Conservation (phyloP, 2,113 vertebrate genomes). For the Nannobrachium achirus region DNA sequence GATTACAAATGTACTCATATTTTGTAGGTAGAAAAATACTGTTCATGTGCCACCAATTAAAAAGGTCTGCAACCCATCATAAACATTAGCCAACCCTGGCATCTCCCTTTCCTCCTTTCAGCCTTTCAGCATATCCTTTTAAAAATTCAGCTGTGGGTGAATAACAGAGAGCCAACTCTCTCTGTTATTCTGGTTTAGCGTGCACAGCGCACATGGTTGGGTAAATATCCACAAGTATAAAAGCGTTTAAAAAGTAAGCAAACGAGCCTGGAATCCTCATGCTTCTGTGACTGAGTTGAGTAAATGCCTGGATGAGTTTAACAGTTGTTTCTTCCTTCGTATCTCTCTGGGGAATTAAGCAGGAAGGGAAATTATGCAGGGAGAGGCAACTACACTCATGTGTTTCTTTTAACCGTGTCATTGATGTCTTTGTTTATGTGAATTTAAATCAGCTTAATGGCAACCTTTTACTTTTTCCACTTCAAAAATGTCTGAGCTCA, state of each 20-base stretch:
- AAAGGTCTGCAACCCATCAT: neutral
- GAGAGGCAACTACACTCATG: conserved; percentile 18
- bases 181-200: conserved; percentile 22
- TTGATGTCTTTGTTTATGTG: conserved; percentile 35
- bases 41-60: neutral
- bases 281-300: conserved; percentile 16
- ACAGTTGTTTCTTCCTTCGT: conserved; percentile 30
- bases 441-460: conserved; percentile 36
- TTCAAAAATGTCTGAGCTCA: conserved; percentile 12
- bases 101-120: conserved; percentile 19
- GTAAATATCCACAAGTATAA: conserved; percentile 45
- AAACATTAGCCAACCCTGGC: conserved; percentile 18
- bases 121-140: conserved; percentile 21
- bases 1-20: neutral
- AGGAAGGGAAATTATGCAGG: conserved; percentile 31
- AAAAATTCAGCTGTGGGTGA: conserved; percentile 51
- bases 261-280: conserved; percentile 39
- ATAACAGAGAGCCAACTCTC: no score
- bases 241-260: conserved; percentile 31
- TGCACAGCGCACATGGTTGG: conserved; percentile 18
- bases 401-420: neutral
- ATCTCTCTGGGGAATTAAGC: conserved; percentile 18
- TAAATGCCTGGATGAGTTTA: neutral
- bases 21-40: no score
- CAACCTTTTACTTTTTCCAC: conserved; percentile 25